Evolutionary conservation across 2,797 vertebrate species (phyloP).

Genomic region (Oreochromis grahami): DNA sequence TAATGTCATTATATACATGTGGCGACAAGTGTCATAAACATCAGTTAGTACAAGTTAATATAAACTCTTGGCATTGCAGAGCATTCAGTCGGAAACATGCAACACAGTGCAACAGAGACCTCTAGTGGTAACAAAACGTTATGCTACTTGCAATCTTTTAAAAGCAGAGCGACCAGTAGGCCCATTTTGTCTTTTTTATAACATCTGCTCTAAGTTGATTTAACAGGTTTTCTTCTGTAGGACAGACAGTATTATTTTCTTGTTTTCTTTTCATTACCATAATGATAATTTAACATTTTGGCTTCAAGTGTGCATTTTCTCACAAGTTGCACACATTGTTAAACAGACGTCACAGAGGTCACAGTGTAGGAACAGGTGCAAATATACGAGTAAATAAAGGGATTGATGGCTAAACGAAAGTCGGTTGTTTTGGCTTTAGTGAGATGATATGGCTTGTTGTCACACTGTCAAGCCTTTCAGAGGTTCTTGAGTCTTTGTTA

Average conservation of each 20-base stretch:
- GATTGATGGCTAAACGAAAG: neutral
- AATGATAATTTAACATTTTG: neutral
- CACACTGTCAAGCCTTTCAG: neutral
- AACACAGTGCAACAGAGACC: conserved; percentile 27
- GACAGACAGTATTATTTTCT: neutral
- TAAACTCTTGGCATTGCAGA: neutral
- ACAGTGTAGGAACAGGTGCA: neutral
- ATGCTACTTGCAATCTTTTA: neutral
- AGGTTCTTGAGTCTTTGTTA: neutral
- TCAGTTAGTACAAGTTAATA: neutral
- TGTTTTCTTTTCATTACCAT: neutral
- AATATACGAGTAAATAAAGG: neutral
- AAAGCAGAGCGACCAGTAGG: neutral
- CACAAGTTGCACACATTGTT: too few relatives aligned
- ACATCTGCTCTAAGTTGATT: neutral
- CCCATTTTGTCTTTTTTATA: neutral
- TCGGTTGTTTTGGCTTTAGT: neutral
- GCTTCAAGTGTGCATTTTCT: neutral
- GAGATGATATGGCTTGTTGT: neutral
- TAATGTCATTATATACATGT: neutral
- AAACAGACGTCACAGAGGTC: too few relatives aligned
- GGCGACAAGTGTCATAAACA: neutral
- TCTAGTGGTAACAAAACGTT: conserved; percentile 45
- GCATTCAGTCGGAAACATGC: neutral
- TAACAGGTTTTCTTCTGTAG: neutral